Evolutionary conservation across 1,140 invertebrate genomes (phyloP), one percentile per base, ranked within the genome.

Genomic region (Hyposmocoma kahamanoa): DNA sequence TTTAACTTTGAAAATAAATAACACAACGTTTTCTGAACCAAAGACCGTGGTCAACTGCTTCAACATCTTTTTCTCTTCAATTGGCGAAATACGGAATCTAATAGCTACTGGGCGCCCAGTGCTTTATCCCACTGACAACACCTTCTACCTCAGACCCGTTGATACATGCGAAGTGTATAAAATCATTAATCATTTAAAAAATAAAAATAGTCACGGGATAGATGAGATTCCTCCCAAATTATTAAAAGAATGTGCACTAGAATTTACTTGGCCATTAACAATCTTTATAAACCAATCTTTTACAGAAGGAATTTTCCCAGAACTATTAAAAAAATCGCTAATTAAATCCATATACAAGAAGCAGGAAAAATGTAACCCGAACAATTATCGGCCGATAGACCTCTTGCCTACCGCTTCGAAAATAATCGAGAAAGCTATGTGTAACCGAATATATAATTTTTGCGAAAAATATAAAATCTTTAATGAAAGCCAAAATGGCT

Each of bases 401-500:
- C 24, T 28, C 5, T 6, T 28, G 11, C 24, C 24, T 11, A 11
- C 11, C 11, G 6, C 11, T 6, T 13, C 36, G 5, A 39, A 39
- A 39, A 20, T 18, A 19, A 9, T 39, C 10, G 45, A 47, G 53
- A 76, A 39, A 19, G 17, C n/a, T 19, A 39, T 39, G 36, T 20
- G 5, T 5, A 13, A 39, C 5, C 3, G 36, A 18, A 8, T 39
- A 8, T 19, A 39, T n/a, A 18, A 39, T 3, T 39, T 5, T 20
- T 20, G 15, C 5, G 36, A 39, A 19, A 39, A 39, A 39, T 39
- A 3, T 19, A 39, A 39, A 3, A 39, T 39, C 6, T 19, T 39
- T 39, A n/a, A 46, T 20, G 43, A 46, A 20, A 20, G 43, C 3
- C 43, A 46, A 34, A 34, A 46, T 20, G 26, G 30, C 2, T 46